Conservation (phyloP, 2,888 invertebrate genomes). For the Spialia ferax region DNA sequence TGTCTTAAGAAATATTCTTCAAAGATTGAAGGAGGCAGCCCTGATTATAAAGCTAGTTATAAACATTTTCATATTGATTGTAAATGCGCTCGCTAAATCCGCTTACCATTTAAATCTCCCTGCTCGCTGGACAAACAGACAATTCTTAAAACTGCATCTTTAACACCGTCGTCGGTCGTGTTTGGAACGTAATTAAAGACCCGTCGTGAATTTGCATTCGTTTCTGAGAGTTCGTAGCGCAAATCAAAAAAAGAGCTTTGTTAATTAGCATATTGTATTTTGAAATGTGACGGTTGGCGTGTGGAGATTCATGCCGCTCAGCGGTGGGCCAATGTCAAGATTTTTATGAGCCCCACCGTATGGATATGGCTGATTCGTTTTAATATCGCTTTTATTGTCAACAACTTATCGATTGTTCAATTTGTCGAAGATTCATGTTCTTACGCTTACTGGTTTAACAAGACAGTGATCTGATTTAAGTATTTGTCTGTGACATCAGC, state of each 20-base stretch:
- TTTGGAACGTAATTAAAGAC: slow-evolving; percentile 82
- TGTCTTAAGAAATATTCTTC: background rate
- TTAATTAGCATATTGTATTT: slow-evolving; percentile 87
- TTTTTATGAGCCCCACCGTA: slow-evolving; percentile 65
- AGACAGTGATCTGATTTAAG: background rate
- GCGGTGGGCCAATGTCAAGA: slow-evolving; percentile 74
- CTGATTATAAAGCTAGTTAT: slow-evolving; percentile 53
- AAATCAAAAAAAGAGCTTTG: slow-evolving; percentile 76
- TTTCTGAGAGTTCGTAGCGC: slow-evolving; percentile 81
- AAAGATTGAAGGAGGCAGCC: slow-evolving; percentile 41
- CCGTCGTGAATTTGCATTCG: slow-evolving; percentile 80
- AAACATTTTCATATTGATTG: slow-evolving; percentile 73
- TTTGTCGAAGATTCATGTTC: slow-evolving; percentile 17
- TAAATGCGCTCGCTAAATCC: slow-evolving; percentile 66
- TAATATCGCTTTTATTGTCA: slow-evolving; percentile 44
- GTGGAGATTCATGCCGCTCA: slow-evolving; percentile 75
- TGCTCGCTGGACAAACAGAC: slow-evolving; percentile 64
- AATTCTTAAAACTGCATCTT: slow-evolving; percentile 82
- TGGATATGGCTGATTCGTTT: slow-evolving; percentile 59
- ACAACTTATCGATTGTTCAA: slow-evolving; percentile 37
- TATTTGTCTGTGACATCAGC: background rate
- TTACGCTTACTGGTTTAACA: background rate
- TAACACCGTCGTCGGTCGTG: slow-evolving; percentile 81
- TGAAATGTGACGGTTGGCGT: slow-evolving; percentile 84
- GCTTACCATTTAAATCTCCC: slow-evolving; percentile 72